phyloP scores from a whole-genome alignment of 2,888 invertebrate species.

The Caenorhabditis macrosperma region DNA sequence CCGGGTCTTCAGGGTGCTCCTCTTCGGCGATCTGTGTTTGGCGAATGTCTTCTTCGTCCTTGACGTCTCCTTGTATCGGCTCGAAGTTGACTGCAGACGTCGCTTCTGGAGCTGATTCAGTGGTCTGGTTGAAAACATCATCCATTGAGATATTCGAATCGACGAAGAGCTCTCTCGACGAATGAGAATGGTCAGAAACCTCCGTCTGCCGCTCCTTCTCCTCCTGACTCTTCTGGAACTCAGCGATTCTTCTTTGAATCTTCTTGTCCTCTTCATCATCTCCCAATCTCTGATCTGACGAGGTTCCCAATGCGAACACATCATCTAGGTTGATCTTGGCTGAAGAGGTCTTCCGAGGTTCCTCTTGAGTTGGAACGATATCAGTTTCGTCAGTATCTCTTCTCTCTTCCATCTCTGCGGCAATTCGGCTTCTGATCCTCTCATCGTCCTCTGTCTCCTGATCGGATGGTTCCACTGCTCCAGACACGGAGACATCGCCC shows the following conservation, averaged over 20 bases:
- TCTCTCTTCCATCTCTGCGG: too few relatives aligned
- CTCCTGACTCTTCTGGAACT: slow-evolving; percentile 17
- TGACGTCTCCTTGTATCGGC: neutral
- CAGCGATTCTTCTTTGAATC: slow-evolving; percentile 9
- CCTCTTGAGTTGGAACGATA: too few relatives aligned
- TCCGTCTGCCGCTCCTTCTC: neutral
- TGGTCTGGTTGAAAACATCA: slow-evolving; percentile 18
- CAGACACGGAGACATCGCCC: neutral
- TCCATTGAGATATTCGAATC: slow-evolving; percentile 29
- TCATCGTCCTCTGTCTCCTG: too few relatives aligned
- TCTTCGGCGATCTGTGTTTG: too few relatives aligned
- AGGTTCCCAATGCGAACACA: neutral
- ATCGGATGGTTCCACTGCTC: too few relatives aligned
- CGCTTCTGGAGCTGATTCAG: neutral
- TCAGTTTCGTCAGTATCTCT: too few relatives aligned
- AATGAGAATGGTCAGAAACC: neutral
- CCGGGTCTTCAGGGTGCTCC: too few relatives aligned
- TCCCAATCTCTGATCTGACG: neutral
- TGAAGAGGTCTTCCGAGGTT: too few relatives aligned
- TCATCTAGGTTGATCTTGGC: neutral
- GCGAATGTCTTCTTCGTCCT: too few relatives aligned
- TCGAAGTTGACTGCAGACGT: neutral
- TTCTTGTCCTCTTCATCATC: slow-evolving; percentile 1
- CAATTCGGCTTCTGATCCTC: too few relatives aligned
- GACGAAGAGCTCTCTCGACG: neutral